Percentiles rank a stretch among this genome's conserved stretches.
phyloP scores from a whole-genome alignment of 2,888 invertebrate species.

The Clepsis dumicolana region DNA sequence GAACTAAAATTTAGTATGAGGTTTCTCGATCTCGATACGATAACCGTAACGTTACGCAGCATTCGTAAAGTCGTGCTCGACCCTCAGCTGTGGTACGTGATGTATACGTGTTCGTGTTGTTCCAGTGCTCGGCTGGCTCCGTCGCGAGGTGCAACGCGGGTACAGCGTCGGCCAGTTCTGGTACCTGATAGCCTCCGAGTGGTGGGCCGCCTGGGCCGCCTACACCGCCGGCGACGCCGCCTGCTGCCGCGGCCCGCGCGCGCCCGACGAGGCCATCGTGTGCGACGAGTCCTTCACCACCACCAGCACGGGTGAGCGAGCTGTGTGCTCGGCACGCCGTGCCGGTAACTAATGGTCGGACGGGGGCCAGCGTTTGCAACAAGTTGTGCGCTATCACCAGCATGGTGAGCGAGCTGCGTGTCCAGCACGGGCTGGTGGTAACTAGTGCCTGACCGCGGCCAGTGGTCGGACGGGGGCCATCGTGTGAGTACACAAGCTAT shows the following conservation, averaged over 20 bases:
- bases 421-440: too few relatives aligned
- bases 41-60: too few relatives aligned
- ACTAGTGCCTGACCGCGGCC: too few relatives aligned
- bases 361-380: too few relatives aligned
- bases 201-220: slow-evolving; percentile 94
- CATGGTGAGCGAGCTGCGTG: too few relatives aligned
- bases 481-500: too few relatives aligned
- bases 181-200: slow-evolving; percentile 94
- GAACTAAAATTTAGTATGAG: too few relatives aligned
- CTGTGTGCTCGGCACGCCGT: neutral
- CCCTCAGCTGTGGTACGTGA: too few relatives aligned
- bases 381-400: too few relatives aligned
- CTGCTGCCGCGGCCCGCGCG: slow-evolving; percentile 61
- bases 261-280: slow-evolving; percentile 87
- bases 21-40: too few relatives aligned
- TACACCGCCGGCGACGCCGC: slow-evolving; percentile 84
- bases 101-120: neutral
- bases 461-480: too few relatives aligned
- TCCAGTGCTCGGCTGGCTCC: slow-evolving; percentile 92
- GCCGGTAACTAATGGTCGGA: neutral
- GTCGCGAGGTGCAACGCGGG: slow-evolving; percentile 91
- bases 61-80: too few relatives aligned
- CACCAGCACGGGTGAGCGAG: slow-evolving; percentile 78
- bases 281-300: slow-evolving; percentile 90
- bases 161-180: slow-evolving; percentile 94